Percentiles rank a stretch among this genome's conserved stretches.
These are phyloP conservation scores for Apogon hyalosoma DNA, from an alignment of 2,797 vertebrate species.

Conservation along the genomic window DNA sequence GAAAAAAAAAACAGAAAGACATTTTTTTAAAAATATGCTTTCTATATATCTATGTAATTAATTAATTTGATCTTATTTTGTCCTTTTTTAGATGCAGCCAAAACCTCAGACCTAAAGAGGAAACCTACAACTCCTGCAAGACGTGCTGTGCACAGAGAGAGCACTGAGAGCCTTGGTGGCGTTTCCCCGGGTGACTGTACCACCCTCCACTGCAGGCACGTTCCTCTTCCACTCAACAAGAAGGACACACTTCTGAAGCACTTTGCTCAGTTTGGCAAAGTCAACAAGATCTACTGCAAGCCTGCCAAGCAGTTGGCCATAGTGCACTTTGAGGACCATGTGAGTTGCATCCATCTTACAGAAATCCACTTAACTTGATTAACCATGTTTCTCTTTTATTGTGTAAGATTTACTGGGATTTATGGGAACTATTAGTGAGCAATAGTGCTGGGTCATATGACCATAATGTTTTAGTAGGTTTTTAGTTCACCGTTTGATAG, in stretches of 20 bases:
- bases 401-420: too few species aligned
- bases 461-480: too few species aligned
- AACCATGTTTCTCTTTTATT: neutral
- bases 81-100: constrained; percentile 35
- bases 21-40: too few species aligned
- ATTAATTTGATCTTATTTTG: neutral
- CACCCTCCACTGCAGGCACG: constrained; percentile 86
- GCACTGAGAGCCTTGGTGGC: constrained; percentile 81
- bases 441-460: too few species aligned
- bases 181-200: constrained; percentile 81
- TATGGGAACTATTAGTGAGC: too few species aligned
- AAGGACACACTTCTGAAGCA: constrained; percentile 86
- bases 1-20: too few species aligned
- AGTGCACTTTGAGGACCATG: constrained; percentile 91
- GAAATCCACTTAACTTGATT: neutral
- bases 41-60: too few species aligned
- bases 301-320: constrained; percentile 85
- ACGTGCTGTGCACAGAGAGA: constrained; percentile 77
- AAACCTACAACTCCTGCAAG: constrained; percentile 41
- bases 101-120: constrained; percentile 33
- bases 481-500: too few species aligned
- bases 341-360: constrained; percentile 76
- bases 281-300: constrained; percentile 84
- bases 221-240: constrained; percentile 87
- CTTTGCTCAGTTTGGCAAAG: constrained; percentile 88